These are phyloP conservation scores for Carassius carassius DNA, from an alignment of 2,113 vertebrate species.

Conservation along the genomic window DNA sequence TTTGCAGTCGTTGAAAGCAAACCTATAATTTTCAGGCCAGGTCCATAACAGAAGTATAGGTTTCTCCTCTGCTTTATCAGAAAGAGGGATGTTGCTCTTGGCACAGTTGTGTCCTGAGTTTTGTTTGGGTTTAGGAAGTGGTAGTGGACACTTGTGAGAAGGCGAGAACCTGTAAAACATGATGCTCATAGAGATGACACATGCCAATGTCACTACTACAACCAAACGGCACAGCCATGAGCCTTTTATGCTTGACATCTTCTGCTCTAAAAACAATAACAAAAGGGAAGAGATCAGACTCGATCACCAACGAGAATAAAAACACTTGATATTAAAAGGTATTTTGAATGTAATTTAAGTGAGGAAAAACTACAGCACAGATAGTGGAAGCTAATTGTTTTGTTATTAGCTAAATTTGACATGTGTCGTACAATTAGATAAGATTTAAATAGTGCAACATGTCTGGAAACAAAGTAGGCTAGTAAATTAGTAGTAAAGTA, in stretches of 20 bases:
- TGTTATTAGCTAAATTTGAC: not conserved
- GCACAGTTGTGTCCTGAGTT: not conserved
- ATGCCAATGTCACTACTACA: not conserved
- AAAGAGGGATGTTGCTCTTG: not conserved
- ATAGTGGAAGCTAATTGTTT: not conserved
- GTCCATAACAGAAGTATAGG: conserved; percentile 83
- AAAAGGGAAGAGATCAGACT: not conserved
- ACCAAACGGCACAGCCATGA: not conserved
- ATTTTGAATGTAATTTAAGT: no score
- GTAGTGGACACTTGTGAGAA: not conserved
- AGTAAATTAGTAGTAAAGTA: not conserved
- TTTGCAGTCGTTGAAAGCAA: conserved; percentile 80
- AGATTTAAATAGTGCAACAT: not conserved
- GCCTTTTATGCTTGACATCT: not conserved
- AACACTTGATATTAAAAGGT: not conserved
- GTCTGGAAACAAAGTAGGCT: not conserved
- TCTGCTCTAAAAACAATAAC: not conserved
- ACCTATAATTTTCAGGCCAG: conserved; percentile 82
- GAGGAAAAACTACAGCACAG: not conserved
- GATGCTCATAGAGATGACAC: not conserved
- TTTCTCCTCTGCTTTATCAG: conserved; percentile 49
- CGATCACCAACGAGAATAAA: not conserved
- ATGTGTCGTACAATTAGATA: not conserved
- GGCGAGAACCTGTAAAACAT: not conserved
- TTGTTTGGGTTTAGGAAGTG: not conserved